Percentiles rank a stretch among this genome's conserved stretches.
Evolutionary conservation across 2,113 vertebrate species (phyloP).

Genomic region (Peromyscus polionotus): DNA sequence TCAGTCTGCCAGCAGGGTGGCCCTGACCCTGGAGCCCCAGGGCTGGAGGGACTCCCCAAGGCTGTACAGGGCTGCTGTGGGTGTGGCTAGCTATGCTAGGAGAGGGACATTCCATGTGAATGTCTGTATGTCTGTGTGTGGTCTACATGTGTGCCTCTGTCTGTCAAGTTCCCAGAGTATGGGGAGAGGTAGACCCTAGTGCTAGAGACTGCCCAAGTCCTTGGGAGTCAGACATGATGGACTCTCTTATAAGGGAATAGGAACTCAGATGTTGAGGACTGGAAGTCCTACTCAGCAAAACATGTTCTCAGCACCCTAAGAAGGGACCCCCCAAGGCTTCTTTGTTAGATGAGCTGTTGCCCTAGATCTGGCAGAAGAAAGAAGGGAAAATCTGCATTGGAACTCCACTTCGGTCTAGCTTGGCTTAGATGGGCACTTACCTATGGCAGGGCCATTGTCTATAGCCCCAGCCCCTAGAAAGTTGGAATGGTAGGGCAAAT

Average conservation of each 20-base stretch:
- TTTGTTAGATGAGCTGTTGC: background rate
- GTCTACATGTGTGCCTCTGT: conserved; percentile 35
- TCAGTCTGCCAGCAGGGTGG: background rate
- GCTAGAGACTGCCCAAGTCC: background rate
- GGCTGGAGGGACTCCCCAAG: background rate
- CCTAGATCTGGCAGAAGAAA: background rate
- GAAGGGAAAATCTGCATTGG: background rate
- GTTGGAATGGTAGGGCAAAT: background rate
- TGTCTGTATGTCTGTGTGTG: conserved; percentile 59
- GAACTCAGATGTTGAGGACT: background rate
- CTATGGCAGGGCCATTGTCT: background rate
- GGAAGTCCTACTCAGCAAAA: background rate
- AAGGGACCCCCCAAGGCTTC: background rate
- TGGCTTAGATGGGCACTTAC: background rate
- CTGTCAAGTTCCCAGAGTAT: conserved; percentile 24
- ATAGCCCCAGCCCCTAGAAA: background rate
- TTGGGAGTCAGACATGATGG: background rate
- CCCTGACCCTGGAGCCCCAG: conserved; percentile 28
- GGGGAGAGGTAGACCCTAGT: background rate
- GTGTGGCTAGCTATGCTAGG: conserved; percentile 48
- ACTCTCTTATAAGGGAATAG: background rate
- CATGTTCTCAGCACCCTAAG: background rate
- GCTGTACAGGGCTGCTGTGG: background rate
- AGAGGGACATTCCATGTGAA: background rate
- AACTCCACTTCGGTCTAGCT: background rate